Evolutionary conservation across 2,113 vertebrate species (phyloP).

Genomic region (Mystacornis crossleyi): DNA sequence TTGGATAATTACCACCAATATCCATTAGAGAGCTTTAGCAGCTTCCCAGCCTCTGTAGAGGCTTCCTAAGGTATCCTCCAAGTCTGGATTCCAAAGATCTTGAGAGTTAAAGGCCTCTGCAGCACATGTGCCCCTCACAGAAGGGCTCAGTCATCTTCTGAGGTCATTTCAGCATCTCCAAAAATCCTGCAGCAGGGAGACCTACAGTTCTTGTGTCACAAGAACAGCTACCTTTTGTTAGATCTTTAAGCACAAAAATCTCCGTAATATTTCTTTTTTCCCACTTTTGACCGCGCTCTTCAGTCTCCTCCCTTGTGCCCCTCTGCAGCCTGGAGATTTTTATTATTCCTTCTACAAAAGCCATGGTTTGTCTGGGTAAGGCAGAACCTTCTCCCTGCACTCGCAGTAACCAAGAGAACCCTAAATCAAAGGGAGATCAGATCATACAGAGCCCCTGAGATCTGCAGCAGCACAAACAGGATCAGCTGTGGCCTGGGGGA

Average conservation of each 20-base stretch:
- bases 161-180: not conserved
- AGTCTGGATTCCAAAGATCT: not conserved
- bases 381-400: not conserved
- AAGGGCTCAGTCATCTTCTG: not conserved
- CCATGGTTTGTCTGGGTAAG: not conserved
- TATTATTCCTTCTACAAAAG: not conserved
- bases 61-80: too few species aligned
- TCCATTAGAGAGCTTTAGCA: not conserved
- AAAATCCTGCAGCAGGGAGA: not conserved
- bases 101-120: not conserved
- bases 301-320: not conserved
- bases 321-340: not conserved
- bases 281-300: not conserved
- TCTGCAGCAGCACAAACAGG: not conserved
- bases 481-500: not conserved
- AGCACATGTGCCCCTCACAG: not conserved
- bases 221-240: not conserved
- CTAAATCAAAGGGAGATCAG: not conserved
- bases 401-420: not conserved
- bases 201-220: not conserved
- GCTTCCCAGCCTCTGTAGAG: not conserved
- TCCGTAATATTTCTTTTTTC: rapidly evolving
- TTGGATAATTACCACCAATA: not conserved
- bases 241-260: not conserved
- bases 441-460: not conserved